Percentiles rank a stretch among this genome's conserved stretches.
Evolutionary conservation across 2,888 invertebrate species (phyloP).

Genomic region (Augiades crinisus): DNA sequence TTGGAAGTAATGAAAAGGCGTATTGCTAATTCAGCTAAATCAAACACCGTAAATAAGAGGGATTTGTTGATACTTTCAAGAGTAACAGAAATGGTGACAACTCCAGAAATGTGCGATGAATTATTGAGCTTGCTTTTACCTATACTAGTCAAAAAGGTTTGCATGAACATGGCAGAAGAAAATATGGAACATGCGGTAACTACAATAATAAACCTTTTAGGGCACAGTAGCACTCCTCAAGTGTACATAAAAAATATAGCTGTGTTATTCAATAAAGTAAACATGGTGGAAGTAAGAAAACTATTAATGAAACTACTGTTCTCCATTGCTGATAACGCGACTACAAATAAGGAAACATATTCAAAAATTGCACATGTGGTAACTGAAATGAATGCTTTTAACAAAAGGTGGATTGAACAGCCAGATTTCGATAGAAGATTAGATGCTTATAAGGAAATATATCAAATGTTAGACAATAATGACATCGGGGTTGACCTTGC

Average conservation of each 20-base stretch:
- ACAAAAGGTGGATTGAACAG: constrained; percentile 94
- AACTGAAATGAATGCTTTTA: constrained; percentile 91
- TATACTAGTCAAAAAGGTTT: constrained; percentile 84
- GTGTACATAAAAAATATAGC: constrained; percentile 86
- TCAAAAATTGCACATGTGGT: constrained; percentile 80
- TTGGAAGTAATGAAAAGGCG: constrained; percentile 85
- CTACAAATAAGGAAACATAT: constrained; percentile 60
- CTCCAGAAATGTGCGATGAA: constrained; percentile 84
- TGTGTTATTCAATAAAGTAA: constrained; percentile 86
- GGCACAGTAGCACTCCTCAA: constrained; percentile 84
- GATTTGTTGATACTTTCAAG: constrained; percentile 89
- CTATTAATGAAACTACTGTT: constrained; percentile 83
- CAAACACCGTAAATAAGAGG: constrained; percentile 83
- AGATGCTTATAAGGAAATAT: constrained; percentile 87
- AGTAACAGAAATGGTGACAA: constrained; percentile 87
- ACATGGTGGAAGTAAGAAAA: constrained; percentile 84
- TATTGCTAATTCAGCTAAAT: constrained; percentile 80
- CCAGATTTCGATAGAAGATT: constrained; percentile 93
- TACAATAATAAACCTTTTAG: constrained; percentile 88
- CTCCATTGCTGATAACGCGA: constrained; percentile 77
- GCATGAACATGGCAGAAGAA: constrained; percentile 83
- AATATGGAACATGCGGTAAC: constrained; percentile 85
- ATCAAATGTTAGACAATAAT: constrained; percentile 69
- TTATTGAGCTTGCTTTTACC: constrained; percentile 87
- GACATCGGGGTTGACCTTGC: constrained; percentile 84